Evolutionary conservation across 2,797 vertebrate species (phyloP).

Genomic region (Premnoplex brunnescens): DNA sequence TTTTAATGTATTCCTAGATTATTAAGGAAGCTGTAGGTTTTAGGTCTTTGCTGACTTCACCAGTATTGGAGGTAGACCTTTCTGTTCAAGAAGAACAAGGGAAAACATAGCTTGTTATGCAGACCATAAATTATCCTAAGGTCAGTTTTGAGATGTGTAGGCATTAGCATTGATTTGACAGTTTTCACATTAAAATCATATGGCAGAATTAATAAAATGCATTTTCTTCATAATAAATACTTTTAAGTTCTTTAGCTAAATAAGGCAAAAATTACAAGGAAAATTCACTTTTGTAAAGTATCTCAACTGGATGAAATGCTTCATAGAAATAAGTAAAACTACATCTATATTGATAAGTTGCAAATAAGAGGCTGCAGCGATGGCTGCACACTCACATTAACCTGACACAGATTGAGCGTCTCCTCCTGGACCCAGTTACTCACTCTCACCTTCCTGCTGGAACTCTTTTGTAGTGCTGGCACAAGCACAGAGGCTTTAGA

Average conservation of each 20-base stretch:
- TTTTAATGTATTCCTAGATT: background rate
- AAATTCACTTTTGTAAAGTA: background rate
- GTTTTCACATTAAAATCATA: background rate
- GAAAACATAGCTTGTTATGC: background rate
- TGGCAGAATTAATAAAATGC: background rate
- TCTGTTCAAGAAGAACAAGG: background rate
- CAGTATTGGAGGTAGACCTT: background rate
- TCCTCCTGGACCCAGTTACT: background rate
- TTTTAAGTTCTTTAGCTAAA: background rate
- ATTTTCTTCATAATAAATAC: background rate
- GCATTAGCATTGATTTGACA: background rate
- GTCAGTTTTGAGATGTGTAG: background rate
- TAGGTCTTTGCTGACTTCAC: background rate
- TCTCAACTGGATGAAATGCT: background rate
- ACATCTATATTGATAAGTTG: background rate
- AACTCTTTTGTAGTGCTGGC: background rate
- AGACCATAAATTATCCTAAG: background rate
- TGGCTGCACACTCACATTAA: fast-evolving
- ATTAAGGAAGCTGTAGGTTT: background rate
- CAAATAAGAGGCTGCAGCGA: background rate
- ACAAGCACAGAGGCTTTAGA: background rate
- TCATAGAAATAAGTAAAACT: background rate
- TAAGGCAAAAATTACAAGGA: background rate
- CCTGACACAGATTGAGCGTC: background rate
- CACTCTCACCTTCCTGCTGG: background rate